Evolutionary conservation across 2,888 invertebrate genomes (phyloP), one percentile per base, ranked within the genome.

Genomic region (Hydrotaea cyrtoneurina): DNA sequence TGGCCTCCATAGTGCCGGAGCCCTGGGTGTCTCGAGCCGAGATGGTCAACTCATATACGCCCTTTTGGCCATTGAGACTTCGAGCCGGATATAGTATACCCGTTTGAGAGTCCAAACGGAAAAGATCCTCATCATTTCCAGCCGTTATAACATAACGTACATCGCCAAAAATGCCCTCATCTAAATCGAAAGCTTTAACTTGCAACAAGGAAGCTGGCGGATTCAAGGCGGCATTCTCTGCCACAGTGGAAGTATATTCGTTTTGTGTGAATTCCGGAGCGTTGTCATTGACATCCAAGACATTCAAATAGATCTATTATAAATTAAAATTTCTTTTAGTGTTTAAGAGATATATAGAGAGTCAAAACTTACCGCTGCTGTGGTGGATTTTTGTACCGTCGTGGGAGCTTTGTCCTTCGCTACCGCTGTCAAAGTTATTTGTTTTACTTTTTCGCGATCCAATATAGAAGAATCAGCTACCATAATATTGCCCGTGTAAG

Each of bases 261-360:
- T 94, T 94, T 87, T 96, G 95, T 0, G 94, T 94, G 92, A 98
- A 98, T 62, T 95, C 93, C 0, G 98, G 98, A 0, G 95, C 93
- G 92, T 98, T 97, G 92, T 98, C 98, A 92, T 98, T 98, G n/a
- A 96, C 94, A 91, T 98, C 98, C 31, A 94, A 90, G 11, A 98
- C 94, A 91, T 95, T 95, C 59, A 97, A 94, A 89, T 95, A 94
- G 1, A 97, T 93, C 95, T 95, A 89, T 39, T 39, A 39, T 15
- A 82, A n/a, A 5, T 23, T 19, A 77, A 7, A n/a, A 4, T n/a
- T n/a, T n/a, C n/a, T 53, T 36, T 43, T 23, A 36, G n/a, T 15
- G 5, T 21, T 66, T 66, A 64, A 15, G 31, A 53, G 31, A 10
- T 36, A 10, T 57, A 71, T 46, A 57, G 0, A 19, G n/a, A 21